Conservation (phyloP, 2,113 vertebrate species). For the Speoplatyrhinus poulsoni region DNA sequence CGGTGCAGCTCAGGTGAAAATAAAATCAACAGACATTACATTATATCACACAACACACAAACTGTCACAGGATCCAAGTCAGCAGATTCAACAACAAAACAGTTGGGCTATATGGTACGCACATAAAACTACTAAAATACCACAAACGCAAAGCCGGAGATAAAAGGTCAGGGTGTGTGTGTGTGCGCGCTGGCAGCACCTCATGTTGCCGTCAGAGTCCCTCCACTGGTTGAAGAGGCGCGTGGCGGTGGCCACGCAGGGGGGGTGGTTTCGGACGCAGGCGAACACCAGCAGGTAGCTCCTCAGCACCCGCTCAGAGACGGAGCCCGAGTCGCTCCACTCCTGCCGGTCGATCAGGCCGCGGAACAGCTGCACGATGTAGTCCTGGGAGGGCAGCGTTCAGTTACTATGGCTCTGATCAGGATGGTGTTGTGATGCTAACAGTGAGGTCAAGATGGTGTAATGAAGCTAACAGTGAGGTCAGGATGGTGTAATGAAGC, state of each 20-base stretch:
- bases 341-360: conserved; percentile 83
- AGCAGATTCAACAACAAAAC: too few relatives aligned
- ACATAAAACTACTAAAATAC: too few relatives aligned
- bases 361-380: conserved; percentile 82
- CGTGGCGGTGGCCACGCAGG: conserved; percentile 79
- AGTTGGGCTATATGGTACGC: too few relatives aligned
- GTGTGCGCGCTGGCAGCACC: conserved; percentile 68
- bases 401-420: neutral
- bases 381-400: conserved; percentile 68
- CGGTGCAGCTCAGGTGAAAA: too few relatives aligned
- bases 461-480: too few relatives aligned
- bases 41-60: too few relatives aligned
- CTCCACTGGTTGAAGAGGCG: conserved; percentile 81
- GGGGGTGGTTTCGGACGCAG: conserved; percentile 78
- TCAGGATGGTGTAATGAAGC: too few relatives aligned
- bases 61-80: too few relatives aligned
- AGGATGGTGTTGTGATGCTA: too few relatives aligned
- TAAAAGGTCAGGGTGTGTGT: neutral
- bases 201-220: conserved; percentile 80
- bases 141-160: neutral
- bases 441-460: too few relatives aligned
- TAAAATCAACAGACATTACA: too few relatives aligned
- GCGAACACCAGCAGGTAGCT: conserved; percentile 81
- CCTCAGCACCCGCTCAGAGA: conserved; percentile 81
- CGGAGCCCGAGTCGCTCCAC: conserved; percentile 83